Base-by-base conservation (phyloP, 2,888 invertebrate species). In the Plebejus anna region DNA sequence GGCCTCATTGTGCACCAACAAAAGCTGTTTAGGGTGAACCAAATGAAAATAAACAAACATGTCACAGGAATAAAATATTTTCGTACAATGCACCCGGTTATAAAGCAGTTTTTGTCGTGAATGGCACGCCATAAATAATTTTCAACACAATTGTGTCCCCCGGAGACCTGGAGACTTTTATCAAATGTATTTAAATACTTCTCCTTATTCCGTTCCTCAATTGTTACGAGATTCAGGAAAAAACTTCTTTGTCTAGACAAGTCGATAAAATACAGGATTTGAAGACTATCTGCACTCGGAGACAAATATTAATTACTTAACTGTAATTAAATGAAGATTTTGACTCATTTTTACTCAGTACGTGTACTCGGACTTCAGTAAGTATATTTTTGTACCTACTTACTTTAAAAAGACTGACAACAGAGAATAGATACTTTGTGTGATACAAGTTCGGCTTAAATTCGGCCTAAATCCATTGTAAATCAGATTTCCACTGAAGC, bases 91-190 rank as follows among this genome's bases (percentile, higher is more conserved):
- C 89, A 86, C 86, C 89, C 90, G 87, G 93, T 93, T 93, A 92
- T 94, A 92, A 92, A 89, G 90, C 85, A 86, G 88, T 92, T 90
- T 90, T 93, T 94, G 93, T 93, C 93, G 90, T 90, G 89, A 93
- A 93, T 92, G 89, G 90, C 89, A 88, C 82, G 87, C 88, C 90
- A 92, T 93, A 94, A 94, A 94, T 93, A 89, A 92, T 87, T 87
- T 80, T 85, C 87, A 87, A 90, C 88, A 89, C 88, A 86, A 87
- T 86, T 87, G 86, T 84, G 85, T 85, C 47, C 71, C 38, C 71
- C 57, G 55, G 71, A 55, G 55, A 38, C 42, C 32, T 76, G 70
- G 71, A 28, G 72, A 59, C 42, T 71, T 71, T 71, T 57, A 72
- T 76, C 71, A 72, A 71, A 71, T 42, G 57, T 59, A 76, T 76